Evolutionary conservation across 2,888 invertebrate genomes (phyloP), one percentile per base, ranked within the genome.

Genomic region (Meloe dianella): DNA sequence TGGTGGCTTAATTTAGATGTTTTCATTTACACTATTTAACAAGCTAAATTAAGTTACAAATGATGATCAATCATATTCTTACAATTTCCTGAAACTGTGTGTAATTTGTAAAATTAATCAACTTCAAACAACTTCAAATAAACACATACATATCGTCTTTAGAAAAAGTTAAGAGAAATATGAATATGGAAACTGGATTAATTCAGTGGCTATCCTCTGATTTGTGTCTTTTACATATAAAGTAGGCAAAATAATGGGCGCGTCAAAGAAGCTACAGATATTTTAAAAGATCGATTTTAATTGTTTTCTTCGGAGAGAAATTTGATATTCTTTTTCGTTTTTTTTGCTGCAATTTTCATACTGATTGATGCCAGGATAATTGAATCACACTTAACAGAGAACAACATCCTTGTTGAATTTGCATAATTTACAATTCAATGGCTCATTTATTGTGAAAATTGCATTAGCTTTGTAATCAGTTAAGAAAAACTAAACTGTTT

Each of bases 321-420:
- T n/a, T n/a, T n/a, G 20, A 9, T 20, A 9, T 47, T 9, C 3
- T 20, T 47, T 0, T 22, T 10, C 0, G 6, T 47, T 20, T 22
- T 20, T 20, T 47, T 47, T 20, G 17, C 10, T 17, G 6, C 17
- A 47, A 20, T 47, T 47, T 47, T 17, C 38, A n/a, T 47, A 47
- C 41, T 20, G 47, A 47, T 47, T 20, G 47, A 47, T 47, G 47
- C 47, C 47, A 47, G 47, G 20, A 20, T 8, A 47, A 47, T 47
- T 47, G 9, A 47, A 47, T 20, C 10, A 47, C 47, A 41, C 17
- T n/a, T 17, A 38, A 41, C n/a, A 2, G 41, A 17, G 2, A 9
- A 20, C 20, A 20, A 20, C 47, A 47, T 47, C 47, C 47, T 47
- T 47, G 20, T 12, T 10, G n/a, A 47, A 20, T 47, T 47, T 47